phyloP scores from a whole-genome alignment of 2,797 vertebrate species.

The Petrocephalus sullivani region DNA sequence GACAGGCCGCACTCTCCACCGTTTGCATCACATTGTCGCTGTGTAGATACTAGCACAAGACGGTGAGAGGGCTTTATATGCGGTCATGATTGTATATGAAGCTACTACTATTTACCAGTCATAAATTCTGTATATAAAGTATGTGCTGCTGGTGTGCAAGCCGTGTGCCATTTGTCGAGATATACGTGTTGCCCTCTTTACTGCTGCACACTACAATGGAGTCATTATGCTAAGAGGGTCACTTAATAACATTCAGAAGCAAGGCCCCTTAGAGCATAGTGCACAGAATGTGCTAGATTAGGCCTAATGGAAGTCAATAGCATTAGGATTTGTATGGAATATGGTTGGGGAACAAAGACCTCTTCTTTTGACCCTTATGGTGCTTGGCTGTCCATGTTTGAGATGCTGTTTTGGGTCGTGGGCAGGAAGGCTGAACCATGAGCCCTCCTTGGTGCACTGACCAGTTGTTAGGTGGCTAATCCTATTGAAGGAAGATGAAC shows the following conservation, averaged over 20 bases:
- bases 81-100: not conserved
- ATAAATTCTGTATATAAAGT: not conserved
- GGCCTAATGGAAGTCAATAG: conserved; percentile 22
- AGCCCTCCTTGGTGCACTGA: not conserved
- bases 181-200: not conserved
- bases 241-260: conserved; percentile 2
- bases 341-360: conserved; percentile 28
- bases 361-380: conserved; percentile 29
- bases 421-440: not conserved
- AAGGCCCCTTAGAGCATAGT: not conserved
- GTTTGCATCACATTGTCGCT: not conserved
- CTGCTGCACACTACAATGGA: not conserved
- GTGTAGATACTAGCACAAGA: not conserved
- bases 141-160: not conserved
- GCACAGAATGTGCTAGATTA: conserved; percentile 29
- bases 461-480: conserved; percentile 23
- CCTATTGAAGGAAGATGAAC: conserved; percentile 36
- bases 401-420: conserved; percentile 23
- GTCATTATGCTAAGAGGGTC: not conserved
- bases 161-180: not conserved
- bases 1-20: not conserved
- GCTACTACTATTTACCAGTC: not conserved
- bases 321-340: conserved; percentile 32
- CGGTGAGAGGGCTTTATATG: not conserved
- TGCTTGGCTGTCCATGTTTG: conserved; percentile 23